Conservation (phyloP, 1,140 invertebrate genomes). For the Zophobas morio region DNA sequence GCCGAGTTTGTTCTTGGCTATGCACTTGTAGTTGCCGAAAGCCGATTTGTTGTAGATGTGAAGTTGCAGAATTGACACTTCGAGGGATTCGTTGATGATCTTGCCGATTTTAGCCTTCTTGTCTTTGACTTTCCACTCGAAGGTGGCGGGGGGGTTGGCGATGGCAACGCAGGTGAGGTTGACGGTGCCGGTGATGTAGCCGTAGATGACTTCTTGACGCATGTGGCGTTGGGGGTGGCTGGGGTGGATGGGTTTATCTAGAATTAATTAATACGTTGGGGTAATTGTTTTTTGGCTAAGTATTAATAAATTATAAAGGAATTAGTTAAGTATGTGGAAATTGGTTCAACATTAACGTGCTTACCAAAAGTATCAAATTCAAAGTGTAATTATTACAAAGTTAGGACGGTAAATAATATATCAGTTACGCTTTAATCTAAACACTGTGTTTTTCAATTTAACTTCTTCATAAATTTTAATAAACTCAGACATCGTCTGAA, state of each 20-base stretch:
- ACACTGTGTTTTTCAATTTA: too few species aligned
- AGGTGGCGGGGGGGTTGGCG: constrained; percentile 72
- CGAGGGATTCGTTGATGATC: constrained; percentile 33
- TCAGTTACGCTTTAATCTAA: too few species aligned
- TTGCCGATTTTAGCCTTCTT: constrained; percentile 59
- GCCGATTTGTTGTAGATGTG: constrained; percentile 69
- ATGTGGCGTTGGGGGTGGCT: neutral
- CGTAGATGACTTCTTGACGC: constrained; percentile 12
- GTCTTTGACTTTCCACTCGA: constrained; percentile 69
- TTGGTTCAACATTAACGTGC: too few species aligned
- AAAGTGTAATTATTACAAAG: too few species aligned
- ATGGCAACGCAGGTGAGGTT: constrained; percentile 73
- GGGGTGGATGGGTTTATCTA: constrained; percentile 25
- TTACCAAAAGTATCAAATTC: too few species aligned
- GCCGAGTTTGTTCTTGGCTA: constrained; percentile 70
- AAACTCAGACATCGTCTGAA: too few species aligned
- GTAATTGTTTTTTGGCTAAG: too few species aligned
- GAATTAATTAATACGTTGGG: neutral
- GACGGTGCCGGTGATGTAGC: constrained; percentile 55
- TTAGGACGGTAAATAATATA: too few species aligned
- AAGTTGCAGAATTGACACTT: constrained; percentile 57
- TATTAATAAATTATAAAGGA: too few species aligned
- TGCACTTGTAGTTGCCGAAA: constrained; percentile 72
- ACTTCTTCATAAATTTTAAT: too few species aligned
- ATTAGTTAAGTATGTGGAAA: too few species aligned